Conservation (phyloP, 1,140 invertebrate genomes). For the Conus ventricosus region DNA sequence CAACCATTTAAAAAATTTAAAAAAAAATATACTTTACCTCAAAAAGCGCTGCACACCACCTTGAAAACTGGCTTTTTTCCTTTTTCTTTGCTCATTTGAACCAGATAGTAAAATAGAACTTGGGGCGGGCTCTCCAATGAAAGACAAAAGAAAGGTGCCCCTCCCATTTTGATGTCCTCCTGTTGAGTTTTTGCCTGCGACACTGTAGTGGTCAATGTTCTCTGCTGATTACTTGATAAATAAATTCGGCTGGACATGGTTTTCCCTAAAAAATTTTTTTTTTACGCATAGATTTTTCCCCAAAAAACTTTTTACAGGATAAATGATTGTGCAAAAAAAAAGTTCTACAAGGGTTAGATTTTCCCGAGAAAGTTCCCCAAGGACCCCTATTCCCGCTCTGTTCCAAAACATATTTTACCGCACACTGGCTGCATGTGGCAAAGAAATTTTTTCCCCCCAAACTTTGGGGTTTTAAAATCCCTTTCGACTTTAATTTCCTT, state of each 20-base stretch:
- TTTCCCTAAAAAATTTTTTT: neutral
- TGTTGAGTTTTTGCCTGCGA: neutral
- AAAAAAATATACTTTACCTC: too few relatives aligned
- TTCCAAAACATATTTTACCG: too few relatives aligned
- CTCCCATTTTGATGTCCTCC: neutral
- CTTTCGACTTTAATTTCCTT: neutral
- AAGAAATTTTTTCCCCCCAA: too few relatives aligned
- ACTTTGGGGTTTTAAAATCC: neutral
- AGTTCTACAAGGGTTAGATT: neutral
- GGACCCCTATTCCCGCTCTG: too few relatives aligned
- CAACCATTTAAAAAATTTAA: too few relatives aligned
- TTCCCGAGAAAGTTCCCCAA: too few relatives aligned
- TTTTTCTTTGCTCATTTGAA: conserved; percentile 62
- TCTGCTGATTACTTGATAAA: neutral
- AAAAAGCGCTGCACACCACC: too few relatives aligned
- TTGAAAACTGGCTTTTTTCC: too few relatives aligned
- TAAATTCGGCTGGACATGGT: neutral
- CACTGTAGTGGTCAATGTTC: neutral
- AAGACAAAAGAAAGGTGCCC: neutral
- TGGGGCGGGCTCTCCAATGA: conserved; percentile 14
- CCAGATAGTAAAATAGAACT: conserved; percentile 39
- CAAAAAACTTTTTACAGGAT: neutral
- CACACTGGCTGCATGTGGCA: too few relatives aligned
- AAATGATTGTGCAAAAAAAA: neutral
- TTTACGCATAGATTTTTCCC: neutral